Evolutionary conservation across 2,113 vertebrate genomes (phyloP), one percentile per base, ranked within the genome.

Genomic region (Pyxicephalus adspersus): DNA sequence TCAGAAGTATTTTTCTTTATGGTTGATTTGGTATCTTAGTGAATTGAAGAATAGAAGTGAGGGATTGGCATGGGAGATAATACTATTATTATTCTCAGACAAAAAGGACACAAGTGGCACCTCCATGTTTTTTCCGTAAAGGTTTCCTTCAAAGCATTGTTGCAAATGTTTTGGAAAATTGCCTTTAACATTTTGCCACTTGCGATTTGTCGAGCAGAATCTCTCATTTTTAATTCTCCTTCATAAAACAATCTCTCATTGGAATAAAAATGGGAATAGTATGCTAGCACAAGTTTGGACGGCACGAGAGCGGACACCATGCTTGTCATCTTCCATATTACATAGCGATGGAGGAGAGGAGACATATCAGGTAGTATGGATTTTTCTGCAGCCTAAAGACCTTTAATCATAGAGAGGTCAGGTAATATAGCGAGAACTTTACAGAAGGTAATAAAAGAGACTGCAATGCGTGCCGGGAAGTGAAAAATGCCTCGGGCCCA

Each of bases 381-480:
- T 81, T 81, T 81, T 74, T 81, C 74, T 74, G 26, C 60, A 64
- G 70, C 60, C 79, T 74, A 81, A 74, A 81, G 79, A 81, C 79
- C 79, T 81, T 81, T 81, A 81, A 81, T 81, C 79, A 74, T 65
- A 57, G 79, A 57, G 66, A 81, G 79, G 79, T 81, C 79, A 81
- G 70, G 61, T 81, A 81, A 81, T 81, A 81, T 64, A 81, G 45
- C 70, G 64, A 64, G 50, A 74, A 64, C 58, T 64, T 74, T 54
- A 81, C 45, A 81, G 70, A 74, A 74, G 68, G 79, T 65, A 81
- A 81, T 81, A 81, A 81, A 81, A 74, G 60, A 66, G 57, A 66
- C 79, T 74, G 79, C 79, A 81, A 28, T 73, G 79, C 60, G 68
- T 50, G 28, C 51, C n/a, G 70, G 23, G 72, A 60, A 74, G 74